A percentile compares a stretch with the other conserved stretches of the same genome.
These are phyloP conservation scores for Trematomus bernacchii DNA, from an alignment of 2,797 vertebrate genomes.

Conservation along the genomic window DNA sequence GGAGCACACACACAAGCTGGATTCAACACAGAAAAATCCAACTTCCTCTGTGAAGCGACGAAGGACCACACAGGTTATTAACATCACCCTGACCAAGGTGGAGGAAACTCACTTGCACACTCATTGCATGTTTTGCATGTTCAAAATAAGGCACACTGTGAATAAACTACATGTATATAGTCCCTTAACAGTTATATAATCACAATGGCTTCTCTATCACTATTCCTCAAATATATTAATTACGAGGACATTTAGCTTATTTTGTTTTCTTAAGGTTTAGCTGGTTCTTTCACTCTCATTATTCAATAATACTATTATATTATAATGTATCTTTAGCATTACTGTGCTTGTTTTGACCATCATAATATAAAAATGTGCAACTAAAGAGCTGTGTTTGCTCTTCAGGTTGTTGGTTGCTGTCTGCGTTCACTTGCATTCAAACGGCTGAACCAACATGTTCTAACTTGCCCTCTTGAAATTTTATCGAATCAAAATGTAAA, in stretches of 20 bases:
- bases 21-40: no score
- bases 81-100: constrained; percentile 95
- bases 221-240: background rate
- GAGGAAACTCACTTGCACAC: constrained; percentile 44
- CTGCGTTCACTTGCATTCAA: background rate
- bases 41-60: no score
- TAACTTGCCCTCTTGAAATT: background rate
- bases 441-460: background rate
- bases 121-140: constrained; percentile 24
- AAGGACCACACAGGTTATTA: constrained; percentile 92
- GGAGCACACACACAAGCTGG: constrained; percentile 76
- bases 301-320: background rate
- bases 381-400: background rate
- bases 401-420: background rate
- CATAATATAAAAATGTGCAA: background rate
- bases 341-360: background rate
- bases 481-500: no score
- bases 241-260: background rate
- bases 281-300: background rate
- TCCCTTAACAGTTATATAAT: background rate
- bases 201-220: background rate
- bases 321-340: no score
- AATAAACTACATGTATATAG: background rate
- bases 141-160: background rate
- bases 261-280: background rate